Evolutionary conservation across 2,113 vertebrate species (phyloP), one percentile per base, ranked within the genome.

Genomic region (Litocranius walleri): DNA sequence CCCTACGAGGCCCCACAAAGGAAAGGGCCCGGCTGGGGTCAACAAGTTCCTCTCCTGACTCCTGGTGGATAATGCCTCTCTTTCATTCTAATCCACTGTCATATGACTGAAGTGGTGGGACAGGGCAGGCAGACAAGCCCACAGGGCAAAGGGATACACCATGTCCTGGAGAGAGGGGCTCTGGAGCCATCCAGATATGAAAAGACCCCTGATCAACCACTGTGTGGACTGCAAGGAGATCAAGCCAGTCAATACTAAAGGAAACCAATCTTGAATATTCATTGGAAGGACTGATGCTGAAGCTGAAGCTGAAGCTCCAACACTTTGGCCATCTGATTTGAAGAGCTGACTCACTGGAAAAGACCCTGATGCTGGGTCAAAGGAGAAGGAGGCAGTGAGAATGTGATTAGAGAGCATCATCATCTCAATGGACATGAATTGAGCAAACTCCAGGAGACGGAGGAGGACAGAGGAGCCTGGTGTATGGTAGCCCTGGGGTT

Each of bases 1-100:
- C 25, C 33, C 16, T 1, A 2, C 0, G 3, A 33, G 12, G 62
- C 40, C 90, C 57, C 11, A 27, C 0, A 3, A 40, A 12, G 13
- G 6, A 9, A 15, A 43, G 40, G 3, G 21, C 36, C 19, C 0
- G 3, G 43, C 62, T 54, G 52, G 16, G 8, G 9, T 33, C 40
- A 5, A 1, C 14, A 19, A 54, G 5, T 4, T 54, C 3, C 48
- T 48, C 23, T 82, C 64, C 86, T 88, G 85, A n/a, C 8, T 30
- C 27, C 25, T 40, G 27, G 45, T 40, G 50, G 71, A 62, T 13
- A 56, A 10, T 9, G 71, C 57, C 36, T 43, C 62, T 21, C 30
- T 81, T 80, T 83, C 3, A 5, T 54, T 61, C 30, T 67, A 77
- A 81, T 61, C 43, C 52, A 84, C 57, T 3, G 50, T n/a, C 83